A percentile compares a stretch with the other conserved stretches of the same genome.
These are phyloP conservation scores for Coluber constrictor DNA, from an alignment of 2,797 vertebrate genomes.

Conservation along the genomic window DNA sequence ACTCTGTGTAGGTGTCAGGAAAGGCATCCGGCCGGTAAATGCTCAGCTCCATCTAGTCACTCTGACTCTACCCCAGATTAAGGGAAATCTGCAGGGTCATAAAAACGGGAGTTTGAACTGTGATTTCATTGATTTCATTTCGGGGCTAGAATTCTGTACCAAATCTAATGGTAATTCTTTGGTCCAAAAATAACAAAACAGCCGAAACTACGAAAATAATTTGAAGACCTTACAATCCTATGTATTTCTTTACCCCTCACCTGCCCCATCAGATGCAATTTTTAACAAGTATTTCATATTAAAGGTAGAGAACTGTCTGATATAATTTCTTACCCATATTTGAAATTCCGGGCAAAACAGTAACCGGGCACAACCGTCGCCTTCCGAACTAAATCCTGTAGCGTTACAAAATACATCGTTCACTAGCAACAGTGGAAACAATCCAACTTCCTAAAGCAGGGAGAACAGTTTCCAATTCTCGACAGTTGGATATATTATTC, in stretches of 20 bases:
- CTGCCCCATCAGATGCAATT: background rate
- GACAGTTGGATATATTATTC: background rate
- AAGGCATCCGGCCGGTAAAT: background rate
- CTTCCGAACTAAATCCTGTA: too few relatives aligned
- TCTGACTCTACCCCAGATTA: background rate
- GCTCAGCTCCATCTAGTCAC: background rate
- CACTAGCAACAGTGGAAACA: background rate
- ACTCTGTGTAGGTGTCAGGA: background rate
- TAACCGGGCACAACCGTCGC: background rate
- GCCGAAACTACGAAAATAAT: background rate
- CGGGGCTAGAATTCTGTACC: conserved; percentile 19
- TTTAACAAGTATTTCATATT: background rate
- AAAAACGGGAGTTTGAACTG: background rate
- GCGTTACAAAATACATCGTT: background rate
- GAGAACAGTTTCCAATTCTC: background rate
- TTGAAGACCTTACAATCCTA: background rate
- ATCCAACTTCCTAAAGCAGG: background rate
- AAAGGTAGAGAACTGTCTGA: background rate
- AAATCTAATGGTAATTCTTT: conserved; percentile 5
- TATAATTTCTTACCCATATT: background rate
- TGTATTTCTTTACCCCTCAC: background rate
- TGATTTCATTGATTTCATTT: background rate
- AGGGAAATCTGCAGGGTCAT: background rate
- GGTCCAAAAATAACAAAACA: background rate
- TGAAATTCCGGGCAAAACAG: background rate